phyloP scores from a whole-genome alignment of 1,140 invertebrate species.

The Samia ricini region DNA sequence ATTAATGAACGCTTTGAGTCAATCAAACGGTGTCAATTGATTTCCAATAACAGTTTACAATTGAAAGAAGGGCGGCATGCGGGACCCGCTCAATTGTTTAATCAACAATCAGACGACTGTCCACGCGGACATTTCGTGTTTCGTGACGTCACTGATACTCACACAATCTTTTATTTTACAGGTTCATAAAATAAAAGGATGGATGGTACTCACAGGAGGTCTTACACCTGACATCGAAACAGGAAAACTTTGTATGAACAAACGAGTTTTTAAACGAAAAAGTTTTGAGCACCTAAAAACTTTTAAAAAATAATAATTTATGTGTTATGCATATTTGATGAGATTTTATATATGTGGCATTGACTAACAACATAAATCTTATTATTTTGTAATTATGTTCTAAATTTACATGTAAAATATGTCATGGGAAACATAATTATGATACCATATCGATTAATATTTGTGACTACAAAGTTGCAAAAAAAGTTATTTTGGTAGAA shows the following conservation, averaged over 20 bases:
- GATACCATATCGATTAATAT: too few species aligned
- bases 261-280: background rate
- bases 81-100: constrained; percentile 64
- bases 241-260: constrained; percentile 30
- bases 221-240: constrained; percentile 25
- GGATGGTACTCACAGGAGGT: constrained; percentile 45
- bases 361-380: too few species aligned
- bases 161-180: constrained; percentile 10
- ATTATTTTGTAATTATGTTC: too few species aligned
- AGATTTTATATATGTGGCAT: background rate
- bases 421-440: too few species aligned
- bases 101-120: constrained; percentile 51
- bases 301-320: background rate
- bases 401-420: background rate
- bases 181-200: constrained; percentile 47
- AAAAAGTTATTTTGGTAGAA: background rate
- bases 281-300: background rate
- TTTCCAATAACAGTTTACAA: constrained; percentile 75
- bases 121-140: constrained; percentile 38
- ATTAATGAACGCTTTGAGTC: background rate
- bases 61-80: constrained; percentile 65
- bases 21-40: constrained; percentile 68
- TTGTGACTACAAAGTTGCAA: background rate
- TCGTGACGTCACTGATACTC: constrained; percentile 29
- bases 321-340: background rate